Base-by-base conservation (phyloP, 1,140 invertebrate genomes). In the Drosophila arizonae region DNA sequence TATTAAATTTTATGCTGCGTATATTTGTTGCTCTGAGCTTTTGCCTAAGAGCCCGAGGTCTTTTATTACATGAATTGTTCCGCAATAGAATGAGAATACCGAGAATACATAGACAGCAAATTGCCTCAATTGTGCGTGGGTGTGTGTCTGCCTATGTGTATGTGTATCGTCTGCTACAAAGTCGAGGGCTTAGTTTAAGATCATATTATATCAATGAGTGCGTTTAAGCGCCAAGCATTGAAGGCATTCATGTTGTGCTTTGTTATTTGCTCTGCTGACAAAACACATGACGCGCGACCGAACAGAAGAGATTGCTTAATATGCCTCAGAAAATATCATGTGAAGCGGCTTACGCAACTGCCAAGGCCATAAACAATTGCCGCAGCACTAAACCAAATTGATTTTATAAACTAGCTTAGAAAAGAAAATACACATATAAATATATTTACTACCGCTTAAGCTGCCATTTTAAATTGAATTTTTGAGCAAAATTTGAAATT, bases 1-100 rank as follows among this genome's bases (percentile, higher is more conserved):
- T 85, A 86, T 86, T 87, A 79, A 81, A 85, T 85, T 86, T 87
- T 71, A 80, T 82, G 81, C 80, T 78, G 65, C 78, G 43, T 85
- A 6, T 85, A 85, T 73, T 63, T 72, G 63, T 36, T 57, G 17
- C 21, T 13, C 10, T 8, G 50, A 63, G 50, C 50, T 43, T 67
- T 71, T 63, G 60, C 67, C 57, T 39, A 21, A 17, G 26, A 60
- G 54, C 76, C 71, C 11, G 43, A 50, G 61, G 76, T 50, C 28
- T 68, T 63, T 74, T 45, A 71, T 80, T 65, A 56, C 51, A 46
- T 56, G 41, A 52, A 56, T 61, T 54, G 67, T 62, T 62, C 50
- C 17, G 41, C 54, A 60, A 48, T 39, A 28, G 39, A 33, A 45
- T 45, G 50, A 41, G 54, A 50, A 56, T n/a, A n/a, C 21, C 6